Conservation (phyloP, 2,797 vertebrate genomes). For the Dicrostonyx torquatus region DNA sequence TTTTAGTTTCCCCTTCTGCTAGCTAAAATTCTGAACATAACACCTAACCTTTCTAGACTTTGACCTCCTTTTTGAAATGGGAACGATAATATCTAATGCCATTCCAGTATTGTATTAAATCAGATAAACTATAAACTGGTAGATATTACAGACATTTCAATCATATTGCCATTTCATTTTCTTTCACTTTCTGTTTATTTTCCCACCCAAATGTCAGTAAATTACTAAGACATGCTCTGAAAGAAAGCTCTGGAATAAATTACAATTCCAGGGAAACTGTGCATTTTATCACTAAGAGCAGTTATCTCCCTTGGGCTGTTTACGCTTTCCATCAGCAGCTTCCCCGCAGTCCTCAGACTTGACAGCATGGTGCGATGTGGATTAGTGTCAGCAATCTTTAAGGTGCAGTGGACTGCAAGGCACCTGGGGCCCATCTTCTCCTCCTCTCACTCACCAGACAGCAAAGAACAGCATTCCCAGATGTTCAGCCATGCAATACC, state of each 20-base stretch:
- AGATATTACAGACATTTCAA: slow-evolving; percentile 13
- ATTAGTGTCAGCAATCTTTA: slow-evolving; percentile 79
- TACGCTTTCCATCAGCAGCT: slow-evolving; percentile 37
- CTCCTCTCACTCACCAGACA: slow-evolving; percentile 79
- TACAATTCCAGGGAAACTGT: slow-evolving; percentile 61
- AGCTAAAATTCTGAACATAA: background rate
- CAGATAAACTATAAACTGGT: slow-evolving; percentile 10
- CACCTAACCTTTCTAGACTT: background rate
- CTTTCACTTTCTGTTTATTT: slow-evolving; percentile 4
- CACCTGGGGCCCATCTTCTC: slow-evolving; percentile 79
- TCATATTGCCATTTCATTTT: slow-evolving; percentile 19
- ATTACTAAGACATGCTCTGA: background rate
- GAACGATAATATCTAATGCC: background rate
- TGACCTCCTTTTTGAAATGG: background rate
- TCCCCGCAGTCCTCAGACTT: slow-evolving; percentile 62
- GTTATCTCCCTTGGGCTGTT: slow-evolving; percentile 30
- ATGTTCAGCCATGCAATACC: slow-evolving; percentile 76
- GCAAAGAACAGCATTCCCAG: slow-evolving; percentile 81
- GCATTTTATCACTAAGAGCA: slow-evolving; percentile 60
- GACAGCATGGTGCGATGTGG: slow-evolving; percentile 56
- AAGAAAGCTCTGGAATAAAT: slow-evolving; percentile 63
- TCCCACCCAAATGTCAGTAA: slow-evolving; percentile 39
- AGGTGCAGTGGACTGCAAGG: slow-evolving; percentile 72
- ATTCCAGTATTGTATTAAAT: background rate
- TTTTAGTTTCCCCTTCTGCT: background rate